Percentiles rank a stretch among this genome's conserved stretches.
Conservation (phyloP, 2,113 vertebrate genomes). For the Calyptomena viridis region DNA sequence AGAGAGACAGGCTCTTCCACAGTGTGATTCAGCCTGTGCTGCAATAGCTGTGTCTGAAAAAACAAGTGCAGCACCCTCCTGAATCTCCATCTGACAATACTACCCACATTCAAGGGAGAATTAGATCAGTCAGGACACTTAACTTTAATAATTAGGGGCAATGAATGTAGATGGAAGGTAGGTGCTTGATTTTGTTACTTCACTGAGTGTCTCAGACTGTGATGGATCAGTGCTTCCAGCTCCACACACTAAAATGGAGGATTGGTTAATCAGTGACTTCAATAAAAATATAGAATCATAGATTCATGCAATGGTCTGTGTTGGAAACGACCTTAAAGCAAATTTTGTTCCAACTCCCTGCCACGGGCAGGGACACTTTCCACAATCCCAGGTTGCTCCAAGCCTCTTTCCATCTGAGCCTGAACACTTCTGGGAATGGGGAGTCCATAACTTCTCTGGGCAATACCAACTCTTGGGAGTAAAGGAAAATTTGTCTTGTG, state of each 20-base stretch:
- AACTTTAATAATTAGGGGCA: not conserved
- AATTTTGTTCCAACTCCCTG: not conserved
- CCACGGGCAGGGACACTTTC: not conserved
- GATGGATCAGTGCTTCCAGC: not conserved
- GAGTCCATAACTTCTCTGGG: not conserved
- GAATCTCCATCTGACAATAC: not conserved
- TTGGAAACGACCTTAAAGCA: not conserved
- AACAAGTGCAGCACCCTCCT: not conserved
- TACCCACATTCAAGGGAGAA: not conserved
- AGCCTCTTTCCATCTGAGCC: accelerated
- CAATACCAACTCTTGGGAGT: not conserved
- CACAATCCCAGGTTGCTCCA: not conserved
- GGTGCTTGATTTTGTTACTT: not conserved
- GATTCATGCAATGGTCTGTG: not conserved
- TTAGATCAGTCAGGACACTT: too few species aligned
- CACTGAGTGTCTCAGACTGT: not conserved
- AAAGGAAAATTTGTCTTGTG: not conserved
- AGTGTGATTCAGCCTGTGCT: not conserved
- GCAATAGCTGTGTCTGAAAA: not conserved
- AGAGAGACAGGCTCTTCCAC: not conserved
- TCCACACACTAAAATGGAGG: not conserved
- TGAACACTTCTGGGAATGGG: not conserved
- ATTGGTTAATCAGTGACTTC: not conserved
- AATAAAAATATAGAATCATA: not conserved
- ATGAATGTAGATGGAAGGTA: not conserved